Evolutionary conservation across 2,888 invertebrate genomes (phyloP).

Genomic region (Autographa gamma): DNA sequence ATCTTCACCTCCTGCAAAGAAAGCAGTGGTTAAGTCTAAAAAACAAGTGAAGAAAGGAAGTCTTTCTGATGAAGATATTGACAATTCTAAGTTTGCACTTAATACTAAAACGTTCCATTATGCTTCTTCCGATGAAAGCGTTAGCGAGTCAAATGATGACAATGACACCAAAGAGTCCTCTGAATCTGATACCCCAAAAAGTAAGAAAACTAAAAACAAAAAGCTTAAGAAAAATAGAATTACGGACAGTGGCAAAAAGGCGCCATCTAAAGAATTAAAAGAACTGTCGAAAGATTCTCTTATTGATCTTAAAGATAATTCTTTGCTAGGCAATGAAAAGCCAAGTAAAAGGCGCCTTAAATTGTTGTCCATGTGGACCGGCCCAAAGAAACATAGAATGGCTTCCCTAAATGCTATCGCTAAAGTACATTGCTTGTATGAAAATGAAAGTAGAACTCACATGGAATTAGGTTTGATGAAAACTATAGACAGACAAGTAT

Average conservation of each 20-base stretch:
- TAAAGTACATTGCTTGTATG: slow-evolving; percentile 97
- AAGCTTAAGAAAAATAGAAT: slow-evolving; percentile 78
- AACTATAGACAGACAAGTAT: slow-evolving; percentile 81
- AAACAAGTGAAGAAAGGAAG: slow-evolving; percentile 73
- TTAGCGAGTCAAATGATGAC: slow-evolving; percentile 84
- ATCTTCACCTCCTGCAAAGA: slow-evolving; percentile 65
- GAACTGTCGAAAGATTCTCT: slow-evolving; percentile 85
- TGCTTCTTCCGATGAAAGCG: slow-evolving; percentile 83
- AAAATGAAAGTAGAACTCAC: slow-evolving; percentile 94
- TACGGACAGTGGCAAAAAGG: slow-evolving; percentile 77
- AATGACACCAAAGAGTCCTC: slow-evolving; percentile 83
- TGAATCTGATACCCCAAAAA: slow-evolving; percentile 77
- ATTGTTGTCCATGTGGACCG: slow-evolving; percentile 92
- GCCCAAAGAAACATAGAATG: slow-evolving; percentile 95
- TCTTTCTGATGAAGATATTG: slow-evolving; percentile 81
- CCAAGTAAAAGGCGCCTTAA: slow-evolving; percentile 88
- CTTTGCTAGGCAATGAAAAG: slow-evolving; percentile 78
- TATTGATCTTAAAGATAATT: slow-evolving; percentile 81
- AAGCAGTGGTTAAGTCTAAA: slow-evolving; percentile 70
- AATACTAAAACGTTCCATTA: slow-evolving; percentile 78
- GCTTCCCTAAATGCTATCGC: slow-evolving; percentile 96
- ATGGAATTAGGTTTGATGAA: slow-evolving; percentile 89
- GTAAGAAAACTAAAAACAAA: slow-evolving; percentile 79
- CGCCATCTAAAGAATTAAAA: slow-evolving; percentile 82
- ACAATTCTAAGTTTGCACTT: slow-evolving; percentile 81